Conservation (phyloP, 1,140 invertebrate species). For the Zaprionus vittiger region DNA sequence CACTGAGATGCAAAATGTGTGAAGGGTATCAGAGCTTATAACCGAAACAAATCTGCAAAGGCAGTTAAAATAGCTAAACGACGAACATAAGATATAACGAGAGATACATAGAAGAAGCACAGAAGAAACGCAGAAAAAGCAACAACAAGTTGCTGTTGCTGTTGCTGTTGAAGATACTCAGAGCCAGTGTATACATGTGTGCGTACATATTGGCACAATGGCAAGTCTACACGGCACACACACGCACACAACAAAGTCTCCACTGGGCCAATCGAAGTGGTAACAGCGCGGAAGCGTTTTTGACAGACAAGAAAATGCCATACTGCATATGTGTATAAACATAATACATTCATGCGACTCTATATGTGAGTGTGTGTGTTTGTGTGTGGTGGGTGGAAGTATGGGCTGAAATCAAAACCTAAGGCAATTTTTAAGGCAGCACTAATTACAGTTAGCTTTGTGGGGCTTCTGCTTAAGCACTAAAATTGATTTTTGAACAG, state of each 20-base stretch:
- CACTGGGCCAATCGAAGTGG: slow-evolving; percentile 51
- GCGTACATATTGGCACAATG: slow-evolving; percentile 51
- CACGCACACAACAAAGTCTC: slow-evolving; percentile 47
- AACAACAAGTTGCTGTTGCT: slow-evolving; percentile 78
- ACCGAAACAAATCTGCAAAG: slow-evolving; percentile 30
- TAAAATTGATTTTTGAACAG: slow-evolving; percentile 52
- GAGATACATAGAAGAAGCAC: slow-evolving; percentile 32
- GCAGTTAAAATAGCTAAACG: slow-evolving; percentile 25
- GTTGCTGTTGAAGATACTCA: slow-evolving; percentile 66
- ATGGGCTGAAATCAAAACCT: slow-evolving; percentile 44
- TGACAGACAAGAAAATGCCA: slow-evolving; percentile 55
- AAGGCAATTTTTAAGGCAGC: slow-evolving; percentile 29
- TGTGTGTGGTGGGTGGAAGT: slow-evolving; percentile 14
- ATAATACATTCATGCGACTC: neutral
- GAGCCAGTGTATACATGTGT: slow-evolving; percentile 30
- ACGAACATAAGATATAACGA: slow-evolving; percentile 26
- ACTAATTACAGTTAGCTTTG: slow-evolving; percentile 65
- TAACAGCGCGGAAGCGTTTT: slow-evolving; percentile 47
- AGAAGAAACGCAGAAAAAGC: slow-evolving; percentile 54
- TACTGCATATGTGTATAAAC: slow-evolving; percentile 31
- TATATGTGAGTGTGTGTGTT: neutral
- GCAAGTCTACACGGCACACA: slow-evolving; percentile 42
- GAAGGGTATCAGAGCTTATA: slow-evolving; percentile 21
- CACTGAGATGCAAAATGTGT: slow-evolving; percentile 66
- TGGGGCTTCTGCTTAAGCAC: slow-evolving; percentile 55